Base-by-base conservation (phyloP, 2,888 invertebrate species). In the Lepeophtheirus nordmannii region DNA sequence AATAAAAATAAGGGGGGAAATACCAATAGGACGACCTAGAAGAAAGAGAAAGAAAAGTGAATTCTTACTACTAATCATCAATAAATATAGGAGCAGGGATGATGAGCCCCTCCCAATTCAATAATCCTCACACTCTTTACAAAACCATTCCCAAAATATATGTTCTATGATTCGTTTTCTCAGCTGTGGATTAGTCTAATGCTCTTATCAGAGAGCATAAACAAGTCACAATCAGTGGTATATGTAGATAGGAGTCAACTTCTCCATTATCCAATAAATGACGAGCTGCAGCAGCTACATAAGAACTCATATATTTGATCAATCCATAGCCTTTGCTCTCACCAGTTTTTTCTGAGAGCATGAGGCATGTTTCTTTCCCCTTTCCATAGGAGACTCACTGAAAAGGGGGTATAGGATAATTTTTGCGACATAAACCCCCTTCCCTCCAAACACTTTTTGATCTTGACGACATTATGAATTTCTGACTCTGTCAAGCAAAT, bases 261-360 rank as follows among this genome's bases (percentile, higher is more conserved):
- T 73, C 71, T 65, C 73, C 73, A 64, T 77, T 76, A 68, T 80
- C 79, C 62, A 79, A 68, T 62, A 75, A 71, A 66, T 74, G 74
- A 68, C 77, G 76, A n/a, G 78, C 79, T 67, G 76, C 74, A 20
- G 76, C 72, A 3, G 78, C 77, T 63, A 75, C 74, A 69, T 79
- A 79, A 69, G 77, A 76, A 64, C 74, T 76, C 53, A 74, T 72
- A 72, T 77, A 80, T 70, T 79, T 78, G 38, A 80, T 79, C 72
- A 80, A 77, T 1, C 80, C 80, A 72, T 80, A 80, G 14, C 79
- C 79, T 71, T 80, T 79, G 72, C 1, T 30, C 68, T 67, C 63
- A 69, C 70, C 69, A 60, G 69, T 69, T 72, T 67, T 68, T 65
- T 70, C 70, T 0, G 69, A 69, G 57, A 68, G 73, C 76, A 80